phyloP scores from a whole-genome alignment of 2,888 invertebrate species.

The Conomelus anceps region DNA sequence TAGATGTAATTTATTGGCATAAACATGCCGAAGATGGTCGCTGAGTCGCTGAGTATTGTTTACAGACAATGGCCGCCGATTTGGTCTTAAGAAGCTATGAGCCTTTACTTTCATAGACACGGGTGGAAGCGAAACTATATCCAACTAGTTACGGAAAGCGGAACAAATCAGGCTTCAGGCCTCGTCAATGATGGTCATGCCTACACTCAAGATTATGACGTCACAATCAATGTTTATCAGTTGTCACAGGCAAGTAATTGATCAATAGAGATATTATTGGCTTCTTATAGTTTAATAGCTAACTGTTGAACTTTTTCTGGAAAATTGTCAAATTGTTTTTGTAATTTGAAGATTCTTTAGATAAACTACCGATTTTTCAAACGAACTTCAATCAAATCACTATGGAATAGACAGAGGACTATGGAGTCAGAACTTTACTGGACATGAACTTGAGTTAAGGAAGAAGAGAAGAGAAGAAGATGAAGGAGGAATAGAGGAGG shows the following conservation, averaged over 20 bases:
- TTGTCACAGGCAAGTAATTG: neutral
- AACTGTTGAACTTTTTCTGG: too few species aligned
- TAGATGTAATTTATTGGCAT: neutral
- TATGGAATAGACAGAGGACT: too few species aligned
- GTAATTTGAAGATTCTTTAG: too few species aligned
- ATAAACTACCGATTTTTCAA: too few species aligned
- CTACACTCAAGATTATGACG: neutral
- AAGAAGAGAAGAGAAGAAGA: too few species aligned
- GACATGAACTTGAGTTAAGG: too few species aligned
- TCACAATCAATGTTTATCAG: neutral
- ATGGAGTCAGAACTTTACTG: too few species aligned
- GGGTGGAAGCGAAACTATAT: neutral
- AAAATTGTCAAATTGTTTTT: too few species aligned
- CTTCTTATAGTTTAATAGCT: neutral
- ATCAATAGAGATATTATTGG: neutral
- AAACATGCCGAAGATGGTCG: neutral
- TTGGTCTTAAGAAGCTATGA: neutral
- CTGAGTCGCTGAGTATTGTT: neutral
- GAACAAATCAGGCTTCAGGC: neutral
- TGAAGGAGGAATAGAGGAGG: too few species aligned
- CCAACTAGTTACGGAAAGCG: neutral
- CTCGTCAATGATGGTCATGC: neutral
- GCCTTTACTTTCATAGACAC: neutral
- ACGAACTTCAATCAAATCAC: too few species aligned
- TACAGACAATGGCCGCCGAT: neutral